Percentiles rank a stretch among this genome's conserved stretches.
Evolutionary conservation across 2,797 vertebrate species (phyloP).

Genomic region (Lithobates pipiens): DNA sequence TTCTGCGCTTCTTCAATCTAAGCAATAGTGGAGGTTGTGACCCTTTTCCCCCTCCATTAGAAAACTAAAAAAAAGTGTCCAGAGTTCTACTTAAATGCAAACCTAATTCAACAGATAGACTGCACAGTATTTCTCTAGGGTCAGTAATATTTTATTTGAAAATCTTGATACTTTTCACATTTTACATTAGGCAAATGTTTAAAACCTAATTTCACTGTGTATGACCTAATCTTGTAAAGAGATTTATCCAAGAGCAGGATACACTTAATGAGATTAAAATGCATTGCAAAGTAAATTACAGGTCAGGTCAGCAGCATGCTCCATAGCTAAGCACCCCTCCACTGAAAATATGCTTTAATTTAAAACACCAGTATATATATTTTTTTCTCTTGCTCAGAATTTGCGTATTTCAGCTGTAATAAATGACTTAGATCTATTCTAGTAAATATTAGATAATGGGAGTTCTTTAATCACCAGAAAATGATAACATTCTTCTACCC

Average conservation of each 20-base stretch:
- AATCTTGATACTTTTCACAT: constrained; percentile 58
- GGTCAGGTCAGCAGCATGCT: constrained; percentile 76
- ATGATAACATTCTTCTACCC: neutral
- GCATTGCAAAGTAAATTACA: constrained; percentile 76
- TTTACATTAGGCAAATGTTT: constrained; percentile 72
- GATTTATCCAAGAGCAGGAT: constrained; percentile 78
- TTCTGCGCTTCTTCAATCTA: neutral
- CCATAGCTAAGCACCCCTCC: constrained; percentile 77
- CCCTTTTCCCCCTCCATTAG: neutral
- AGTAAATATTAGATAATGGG: neutral
- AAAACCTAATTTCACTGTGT: constrained; percentile 76
- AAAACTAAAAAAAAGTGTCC: neutral
- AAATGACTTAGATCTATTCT: neutral
- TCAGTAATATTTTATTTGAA: constrained; percentile 70
- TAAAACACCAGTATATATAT: constrained; percentile 55
- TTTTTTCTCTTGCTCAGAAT: constrained; percentile 56
- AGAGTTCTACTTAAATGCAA: neutral
- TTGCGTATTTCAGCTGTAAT: constrained; percentile 13
- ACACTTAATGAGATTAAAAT: constrained; percentile 83
- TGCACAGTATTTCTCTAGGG: constrained; percentile 65
- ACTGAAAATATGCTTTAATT: constrained; percentile 72
- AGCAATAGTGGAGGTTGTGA: neutral
- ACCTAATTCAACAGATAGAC: neutral
- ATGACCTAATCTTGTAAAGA: constrained; percentile 82
- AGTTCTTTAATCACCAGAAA: neutral